Evolutionary conservation across 2,113 vertebrate genomes (phyloP).

Genomic region (Mastomys natalensis): DNA sequence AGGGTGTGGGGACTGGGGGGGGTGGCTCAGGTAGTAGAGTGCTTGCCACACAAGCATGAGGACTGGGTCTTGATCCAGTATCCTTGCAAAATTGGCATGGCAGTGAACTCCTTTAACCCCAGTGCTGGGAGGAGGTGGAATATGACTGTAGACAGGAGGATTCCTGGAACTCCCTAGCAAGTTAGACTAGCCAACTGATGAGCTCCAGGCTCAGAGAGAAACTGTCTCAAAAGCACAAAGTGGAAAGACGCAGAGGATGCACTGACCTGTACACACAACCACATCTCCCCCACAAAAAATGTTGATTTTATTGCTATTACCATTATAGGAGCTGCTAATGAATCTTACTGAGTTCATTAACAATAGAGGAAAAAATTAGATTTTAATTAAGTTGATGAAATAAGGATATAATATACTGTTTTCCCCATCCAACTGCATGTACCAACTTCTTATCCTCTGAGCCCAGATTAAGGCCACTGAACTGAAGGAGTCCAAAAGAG

Average conservation of each 20-base stretch:
- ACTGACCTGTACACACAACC: background rate
- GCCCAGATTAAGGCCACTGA: background rate
- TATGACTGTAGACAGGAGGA: background rate
- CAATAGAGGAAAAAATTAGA: background rate
- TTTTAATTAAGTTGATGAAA: slow-evolving; percentile 4
- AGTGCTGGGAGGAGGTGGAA: background rate
- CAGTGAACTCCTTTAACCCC: background rate
- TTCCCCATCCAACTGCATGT: background rate
- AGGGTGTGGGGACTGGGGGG: background rate
- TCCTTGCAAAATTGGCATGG: background rate
- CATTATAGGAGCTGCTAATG: background rate
- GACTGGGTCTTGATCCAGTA: background rate
- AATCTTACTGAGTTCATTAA: background rate
- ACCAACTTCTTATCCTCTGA: background rate
- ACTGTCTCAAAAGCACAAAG: background rate
- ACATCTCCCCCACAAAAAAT: background rate
- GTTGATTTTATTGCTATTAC: background rate
- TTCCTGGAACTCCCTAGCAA: background rate
- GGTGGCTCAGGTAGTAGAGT: no score
- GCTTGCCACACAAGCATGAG: background rate
- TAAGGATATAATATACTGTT: background rate
- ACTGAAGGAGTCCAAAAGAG: background rate
- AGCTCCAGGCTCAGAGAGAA: background rate
- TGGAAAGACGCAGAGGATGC: background rate
- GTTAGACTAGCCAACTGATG: background rate